phyloP scores from a whole-genome alignment of 2,113 vertebrate genomes.

The Coracopsis vasa region DNA sequence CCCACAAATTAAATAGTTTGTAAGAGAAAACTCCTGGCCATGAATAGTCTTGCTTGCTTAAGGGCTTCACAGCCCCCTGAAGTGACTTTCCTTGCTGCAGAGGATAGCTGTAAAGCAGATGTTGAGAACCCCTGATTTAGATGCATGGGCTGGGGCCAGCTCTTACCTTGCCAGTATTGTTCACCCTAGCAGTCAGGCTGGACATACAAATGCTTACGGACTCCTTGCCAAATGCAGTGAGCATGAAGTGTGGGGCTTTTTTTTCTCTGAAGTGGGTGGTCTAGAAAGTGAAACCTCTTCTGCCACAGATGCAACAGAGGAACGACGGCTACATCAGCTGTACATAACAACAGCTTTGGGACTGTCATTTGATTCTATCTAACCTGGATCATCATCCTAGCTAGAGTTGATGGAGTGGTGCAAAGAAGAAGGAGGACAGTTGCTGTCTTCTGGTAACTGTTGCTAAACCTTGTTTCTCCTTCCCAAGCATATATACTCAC shows the following conservation, averaged over 20 bases:
- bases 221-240: background rate
- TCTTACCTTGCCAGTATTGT: background rate
- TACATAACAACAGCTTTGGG: background rate
- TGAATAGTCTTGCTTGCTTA: background rate
- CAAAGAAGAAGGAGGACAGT: background rate
- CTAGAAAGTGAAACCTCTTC: background rate
- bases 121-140: background rate
- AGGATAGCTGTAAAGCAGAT: background rate
- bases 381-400: background rate
- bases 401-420: background rate
- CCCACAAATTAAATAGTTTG: background rate
- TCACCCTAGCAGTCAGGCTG: background rate
- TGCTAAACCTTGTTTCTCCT: background rate
- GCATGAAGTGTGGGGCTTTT: fast-evolving
- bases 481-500: background rate
- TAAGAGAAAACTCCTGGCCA: background rate
- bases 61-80: background rate
- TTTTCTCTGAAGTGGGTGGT: background rate
- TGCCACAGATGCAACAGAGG: background rate
- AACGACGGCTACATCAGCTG: background rate
- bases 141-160: background rate
- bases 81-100: background rate
- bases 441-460: background rate
- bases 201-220: background rate
- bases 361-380: background rate